Evolutionary conservation across 2,797 vertebrate genomes (phyloP).

Genomic region (Austrolebias charrua): DNA sequence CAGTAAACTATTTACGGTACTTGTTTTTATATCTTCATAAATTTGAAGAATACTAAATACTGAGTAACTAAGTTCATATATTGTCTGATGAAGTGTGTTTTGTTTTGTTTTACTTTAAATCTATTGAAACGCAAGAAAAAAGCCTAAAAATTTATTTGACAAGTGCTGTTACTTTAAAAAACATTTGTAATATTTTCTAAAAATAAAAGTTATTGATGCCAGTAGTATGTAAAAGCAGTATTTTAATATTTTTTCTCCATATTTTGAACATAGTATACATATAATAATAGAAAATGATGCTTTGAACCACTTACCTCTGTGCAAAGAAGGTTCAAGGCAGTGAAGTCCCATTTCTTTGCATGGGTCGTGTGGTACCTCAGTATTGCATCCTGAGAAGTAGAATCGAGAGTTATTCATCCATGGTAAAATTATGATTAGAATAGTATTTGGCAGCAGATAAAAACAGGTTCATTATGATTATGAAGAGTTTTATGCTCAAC

Average conservation of each 20-base stretch:
- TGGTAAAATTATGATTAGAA: not conserved
- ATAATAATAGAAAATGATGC: not conserved
- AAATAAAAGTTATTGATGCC: too few species aligned
- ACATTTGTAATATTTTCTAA: too few species aligned
- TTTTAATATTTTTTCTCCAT: not conserved
- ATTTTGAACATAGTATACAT: not conserved
- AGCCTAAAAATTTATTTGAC: too few species aligned
- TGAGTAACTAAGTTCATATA: not conserved
- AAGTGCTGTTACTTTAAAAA: too few species aligned
- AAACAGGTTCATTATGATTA: not conserved
- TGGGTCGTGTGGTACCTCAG: slow-evolving; percentile 90
- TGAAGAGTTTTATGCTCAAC: not conserved
- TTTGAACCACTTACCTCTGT: slow-evolving; percentile 85
- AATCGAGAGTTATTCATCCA: slow-evolving; percentile 2
- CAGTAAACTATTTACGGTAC: slow-evolving; percentile 13
- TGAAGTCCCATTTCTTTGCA: slow-evolving; percentile 97
- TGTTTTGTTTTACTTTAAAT: not conserved
- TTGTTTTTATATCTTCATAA: slow-evolving; percentile 27
- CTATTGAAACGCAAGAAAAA: not conserved
- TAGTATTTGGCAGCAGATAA: not conserved
- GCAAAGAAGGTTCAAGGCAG: slow-evolving; percentile 90
- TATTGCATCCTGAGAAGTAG: slow-evolving; percentile 87
- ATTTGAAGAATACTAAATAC: slow-evolving; percentile 16
- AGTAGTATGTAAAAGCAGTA: not conserved
- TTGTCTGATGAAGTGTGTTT: not conserved